Conservation (phyloP, 1,140 invertebrate species). For the Mya arenaria region DNA sequence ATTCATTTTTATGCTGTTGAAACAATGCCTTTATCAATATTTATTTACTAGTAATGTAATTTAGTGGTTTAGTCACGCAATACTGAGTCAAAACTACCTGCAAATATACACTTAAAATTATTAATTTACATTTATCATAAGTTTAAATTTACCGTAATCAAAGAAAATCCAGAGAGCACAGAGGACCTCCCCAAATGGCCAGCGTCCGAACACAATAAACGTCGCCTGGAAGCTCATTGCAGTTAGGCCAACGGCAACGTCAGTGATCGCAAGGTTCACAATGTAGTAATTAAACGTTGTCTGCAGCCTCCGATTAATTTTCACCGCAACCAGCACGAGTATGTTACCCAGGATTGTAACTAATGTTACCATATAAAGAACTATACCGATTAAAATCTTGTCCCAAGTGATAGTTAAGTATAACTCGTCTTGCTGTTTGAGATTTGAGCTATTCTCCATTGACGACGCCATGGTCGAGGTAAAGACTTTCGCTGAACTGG, state of each 20-base stretch:
- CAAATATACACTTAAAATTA: no score
- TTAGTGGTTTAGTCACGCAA: no score
- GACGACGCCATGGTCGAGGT: no score
- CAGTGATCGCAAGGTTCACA: conserved; percentile 64
- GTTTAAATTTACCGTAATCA: conserved; percentile 29
- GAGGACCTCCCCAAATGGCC: conserved; percentile 75
- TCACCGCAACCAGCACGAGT: conserved; percentile 63
- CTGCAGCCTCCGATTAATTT: conserved; percentile 56
- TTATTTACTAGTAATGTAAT: no score
- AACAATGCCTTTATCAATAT: no score
- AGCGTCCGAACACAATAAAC: conserved; percentile 70
- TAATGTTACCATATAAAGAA: conserved; percentile 60
- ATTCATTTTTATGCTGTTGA: no score
- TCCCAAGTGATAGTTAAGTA: no score
- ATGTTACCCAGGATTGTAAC: conserved; percentile 69
- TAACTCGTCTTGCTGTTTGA: no score
- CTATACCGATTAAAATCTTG: conserved; percentile 58
- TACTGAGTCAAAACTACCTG: no score
- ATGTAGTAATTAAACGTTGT: conserved; percentile 75
- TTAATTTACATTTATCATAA: no score
- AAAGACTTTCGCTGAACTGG: no score
- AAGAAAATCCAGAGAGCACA: conserved; percentile 78
- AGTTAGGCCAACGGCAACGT: conserved; percentile 60
- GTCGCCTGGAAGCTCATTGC: conserved; percentile 75
- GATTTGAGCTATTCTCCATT: no score